Conservation (phyloP, 1,140 invertebrate species). For the Pseudomyrmex concolor region DNA sequence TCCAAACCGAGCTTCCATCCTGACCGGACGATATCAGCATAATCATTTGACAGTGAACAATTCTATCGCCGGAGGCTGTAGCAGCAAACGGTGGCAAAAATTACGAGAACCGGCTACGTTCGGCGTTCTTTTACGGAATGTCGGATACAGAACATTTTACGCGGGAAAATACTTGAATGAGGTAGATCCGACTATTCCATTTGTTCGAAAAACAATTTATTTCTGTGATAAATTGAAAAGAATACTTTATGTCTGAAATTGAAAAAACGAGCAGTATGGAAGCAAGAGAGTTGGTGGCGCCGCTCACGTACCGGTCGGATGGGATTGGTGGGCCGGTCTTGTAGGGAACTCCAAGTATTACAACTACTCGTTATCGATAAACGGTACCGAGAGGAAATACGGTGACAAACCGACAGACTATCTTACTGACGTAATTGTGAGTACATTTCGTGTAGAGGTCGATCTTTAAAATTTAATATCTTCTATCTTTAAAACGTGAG, state of each 20-base stretch:
- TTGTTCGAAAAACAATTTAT: not conserved
- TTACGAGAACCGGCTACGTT: slow-evolving; percentile 89
- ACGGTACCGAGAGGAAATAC: slow-evolving; percentile 88
- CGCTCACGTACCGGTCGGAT: slow-evolving; percentile 90
- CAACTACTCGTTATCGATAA: slow-evolving; percentile 94
- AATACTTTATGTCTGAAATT: not conserved
- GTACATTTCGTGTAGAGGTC: slow-evolving; percentile 72
- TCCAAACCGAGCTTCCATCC: slow-evolving; percentile 93
- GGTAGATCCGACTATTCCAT: slow-evolving; percentile 81
- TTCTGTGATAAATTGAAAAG: too few relatives aligned
- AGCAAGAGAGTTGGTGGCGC: slow-evolving; percentile 86
- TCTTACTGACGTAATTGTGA: slow-evolving; percentile 94
- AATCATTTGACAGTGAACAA: slow-evolving; percentile 93
- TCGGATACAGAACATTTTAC: slow-evolving; percentile 92
- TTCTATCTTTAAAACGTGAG: not conserved
- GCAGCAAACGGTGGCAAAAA: slow-evolving; percentile 88
- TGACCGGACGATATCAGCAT: slow-evolving; percentile 94
- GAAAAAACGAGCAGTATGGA: slow-evolving; percentile 87
- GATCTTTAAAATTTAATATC: not conserved
- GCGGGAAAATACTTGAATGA: slow-evolving; percentile 95
- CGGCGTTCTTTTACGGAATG: slow-evolving; percentile 87
- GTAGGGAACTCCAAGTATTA: slow-evolving; percentile 95
- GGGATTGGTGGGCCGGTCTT: slow-evolving; percentile 92
- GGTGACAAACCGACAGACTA: slow-evolving; percentile 88
- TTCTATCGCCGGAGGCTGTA: slow-evolving; percentile 91